Evolutionary conservation across 1,140 invertebrate species (phyloP).

Genomic region (Notospermus geniculatus): DNA sequence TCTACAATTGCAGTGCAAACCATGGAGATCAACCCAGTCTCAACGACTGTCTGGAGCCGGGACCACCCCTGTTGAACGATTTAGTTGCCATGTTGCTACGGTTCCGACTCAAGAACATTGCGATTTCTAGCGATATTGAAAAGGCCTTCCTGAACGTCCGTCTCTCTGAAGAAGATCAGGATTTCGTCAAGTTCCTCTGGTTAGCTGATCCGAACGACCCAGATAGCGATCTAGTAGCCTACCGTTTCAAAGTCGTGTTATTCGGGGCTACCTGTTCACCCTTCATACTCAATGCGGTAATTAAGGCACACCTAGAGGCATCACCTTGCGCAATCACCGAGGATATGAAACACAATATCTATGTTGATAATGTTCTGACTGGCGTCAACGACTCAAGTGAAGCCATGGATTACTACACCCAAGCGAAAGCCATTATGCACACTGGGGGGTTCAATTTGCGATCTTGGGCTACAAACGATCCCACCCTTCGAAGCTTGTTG

Average conservation of each 20-base stretch:
- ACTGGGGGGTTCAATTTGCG: background rate
- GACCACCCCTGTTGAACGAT: constrained; percentile 7
- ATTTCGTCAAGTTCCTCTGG: constrained; percentile 9
- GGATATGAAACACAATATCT: constrained; percentile 1
- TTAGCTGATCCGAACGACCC: background rate
- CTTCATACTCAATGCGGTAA: constrained; percentile 5
- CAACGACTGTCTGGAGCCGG: constrained; percentile 4
- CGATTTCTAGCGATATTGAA: constrained; percentile 8
- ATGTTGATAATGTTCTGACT: constrained; percentile 9
- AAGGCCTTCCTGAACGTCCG: constrained; percentile 5
- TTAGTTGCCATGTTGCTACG: background rate
- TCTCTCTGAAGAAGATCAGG: background rate
- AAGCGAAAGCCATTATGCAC: background rate
- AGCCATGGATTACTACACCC: background rate
- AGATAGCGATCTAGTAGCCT: constrained; percentile 3
- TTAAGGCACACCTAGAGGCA: background rate
- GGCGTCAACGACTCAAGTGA: background rate
- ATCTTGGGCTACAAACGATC: constrained; percentile 7
- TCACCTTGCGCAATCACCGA: background rate
- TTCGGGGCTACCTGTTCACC: constrained; percentile 1
- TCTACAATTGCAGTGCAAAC: constrained; percentile 6
- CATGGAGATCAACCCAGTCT: background rate
- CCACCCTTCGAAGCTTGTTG: background rate
- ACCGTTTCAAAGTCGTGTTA: constrained; percentile 2
- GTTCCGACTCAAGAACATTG: background rate